Base-by-base conservation (phyloP, 2,888 invertebrate species). In the Cryptus viduatorius region DNA sequence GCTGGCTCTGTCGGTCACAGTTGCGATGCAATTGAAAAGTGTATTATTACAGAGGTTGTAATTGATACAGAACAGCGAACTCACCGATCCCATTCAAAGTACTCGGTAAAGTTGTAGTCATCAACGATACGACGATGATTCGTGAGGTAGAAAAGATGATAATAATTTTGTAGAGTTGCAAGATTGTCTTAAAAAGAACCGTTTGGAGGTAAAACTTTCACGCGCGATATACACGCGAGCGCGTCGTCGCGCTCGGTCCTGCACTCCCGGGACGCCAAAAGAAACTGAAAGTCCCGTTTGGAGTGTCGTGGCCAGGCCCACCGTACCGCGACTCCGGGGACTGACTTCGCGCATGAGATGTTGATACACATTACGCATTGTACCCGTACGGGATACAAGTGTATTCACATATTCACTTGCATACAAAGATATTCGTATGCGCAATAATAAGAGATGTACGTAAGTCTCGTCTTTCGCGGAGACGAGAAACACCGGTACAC, bases 271-370 rank as follows among this genome's bases (percentile, higher is more conserved):
- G 87, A 88, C 87, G 89, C 89, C 90, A 90, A 92, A 92, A 91
- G 92, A 92, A 93, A 93, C 93, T 93, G 92, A 93, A 92, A 92
- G 92, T 92, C 89, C 91, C 90, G 90, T 90, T 92, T 89, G 73
- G 72, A 67, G 61, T 71, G 77, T 65, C 79, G 84, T 73, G 76
- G 73, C 72, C 82, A 59, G 71, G 82, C 69, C 76, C 64, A 73
- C 72, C 69, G 73, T 53, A 24, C 37, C 44, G 83, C 69, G 42
- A 73, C 64, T 61, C 65, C 78, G 79, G 84, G 79, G 71, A 69
- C 69, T 69, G n/a, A 14, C 29, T 37, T 29, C 48, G 72, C 61
- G 73, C 76, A 50, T 44, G 65, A 76, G 64, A 76, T 76, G 76
- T 76, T 76, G 64, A 65, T 76, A 76, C 53, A 65, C 64, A 65